These are phyloP conservation scores for Brachionus koreanus DNA, from an alignment of 1,140 invertebrate genomes.

Conservation along the genomic window DNA sequence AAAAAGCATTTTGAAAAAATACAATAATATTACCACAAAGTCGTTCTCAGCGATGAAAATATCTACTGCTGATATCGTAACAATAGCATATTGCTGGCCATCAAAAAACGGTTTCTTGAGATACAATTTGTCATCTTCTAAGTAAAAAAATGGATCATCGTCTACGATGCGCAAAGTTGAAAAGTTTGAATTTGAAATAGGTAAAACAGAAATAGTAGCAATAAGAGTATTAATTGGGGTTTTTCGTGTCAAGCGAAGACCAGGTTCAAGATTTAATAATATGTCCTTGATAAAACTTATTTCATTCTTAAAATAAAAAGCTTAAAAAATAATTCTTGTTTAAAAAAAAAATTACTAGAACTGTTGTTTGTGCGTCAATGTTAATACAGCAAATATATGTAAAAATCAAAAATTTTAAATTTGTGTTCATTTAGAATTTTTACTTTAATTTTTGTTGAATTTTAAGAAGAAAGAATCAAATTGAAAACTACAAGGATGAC, in stretches of 20 bases:
- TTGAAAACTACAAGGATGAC: too few relatives aligned
- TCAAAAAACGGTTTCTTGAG: not conserved
- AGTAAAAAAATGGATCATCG: conserved; percentile 2
- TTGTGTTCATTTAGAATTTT: too few relatives aligned
- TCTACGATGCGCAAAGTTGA: not conserved
- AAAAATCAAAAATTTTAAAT: too few relatives aligned
- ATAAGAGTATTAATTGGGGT: not conserved
- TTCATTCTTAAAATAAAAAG: not conserved
- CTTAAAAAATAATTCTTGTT: not conserved
- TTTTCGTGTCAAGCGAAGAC: not conserved
- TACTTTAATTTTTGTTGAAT: too few relatives aligned
- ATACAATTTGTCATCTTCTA: conserved; percentile 2
- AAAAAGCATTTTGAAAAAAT: not conserved
- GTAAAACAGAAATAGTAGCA: not conserved
- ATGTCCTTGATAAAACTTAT: not conserved
- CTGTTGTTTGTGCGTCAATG: too few relatives aligned
- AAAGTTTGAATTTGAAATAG: not conserved
- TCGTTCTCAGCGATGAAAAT: not conserved
- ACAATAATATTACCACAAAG: not conserved
- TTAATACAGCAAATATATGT: too few relatives aligned
- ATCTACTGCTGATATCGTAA: not conserved
- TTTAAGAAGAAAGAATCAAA: too few relatives aligned
- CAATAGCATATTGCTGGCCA: not conserved
- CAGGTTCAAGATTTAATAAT: not conserved
- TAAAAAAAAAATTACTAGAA: not conserved